Evolutionary conservation across 1,140 invertebrate genomes (phyloP).

Genomic region (Trialeurodes vaporariorum): DNA sequence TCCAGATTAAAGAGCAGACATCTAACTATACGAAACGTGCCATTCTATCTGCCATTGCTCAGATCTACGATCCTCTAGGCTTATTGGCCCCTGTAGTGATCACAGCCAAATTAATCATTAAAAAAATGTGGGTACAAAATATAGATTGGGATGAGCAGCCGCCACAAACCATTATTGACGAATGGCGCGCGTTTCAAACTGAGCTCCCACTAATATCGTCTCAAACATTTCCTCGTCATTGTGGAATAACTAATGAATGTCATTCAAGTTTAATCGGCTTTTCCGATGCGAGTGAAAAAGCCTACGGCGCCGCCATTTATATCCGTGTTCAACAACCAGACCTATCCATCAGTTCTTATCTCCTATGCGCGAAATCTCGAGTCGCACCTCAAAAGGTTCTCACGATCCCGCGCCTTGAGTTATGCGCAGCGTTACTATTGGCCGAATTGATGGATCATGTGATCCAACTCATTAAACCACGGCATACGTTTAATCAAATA

Average conservation of each 20-base stretch:
- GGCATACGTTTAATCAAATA: not conserved
- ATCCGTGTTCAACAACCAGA: conserved; percentile 15
- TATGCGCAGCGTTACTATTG: conserved; percentile 28
- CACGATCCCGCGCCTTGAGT: conserved; percentile 31
- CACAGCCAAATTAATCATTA: conserved; percentile 25
- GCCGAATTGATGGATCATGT: conserved; percentile 13
- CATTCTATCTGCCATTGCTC: conserved; percentile 11
- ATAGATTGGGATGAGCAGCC: conserved; percentile 23
- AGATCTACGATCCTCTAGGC: conserved; percentile 26
- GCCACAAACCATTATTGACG: conserved; percentile 3
- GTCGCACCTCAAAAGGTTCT: conserved; percentile 30
- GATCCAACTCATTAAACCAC: not conserved
- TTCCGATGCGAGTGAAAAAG: conserved; percentile 28
- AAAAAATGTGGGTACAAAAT: conserved; percentile 21
- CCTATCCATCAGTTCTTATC: not conserved
- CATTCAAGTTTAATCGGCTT: conserved; percentile 17
- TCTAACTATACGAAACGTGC: conserved; percentile 1
- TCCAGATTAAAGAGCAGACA: not conserved
- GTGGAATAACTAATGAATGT: not conserved
- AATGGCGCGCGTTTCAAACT: conserved; percentile 2
- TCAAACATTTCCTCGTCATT: not conserved
- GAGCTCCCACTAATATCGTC: not conserved
- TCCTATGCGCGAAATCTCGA: conserved; percentile 27
- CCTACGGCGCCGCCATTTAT: conserved; percentile 25
- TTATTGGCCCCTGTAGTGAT: conserved; percentile 24